Evolutionary conservation across 2,113 vertebrate species (phyloP).

Genomic region (Galbula dea): DNA sequence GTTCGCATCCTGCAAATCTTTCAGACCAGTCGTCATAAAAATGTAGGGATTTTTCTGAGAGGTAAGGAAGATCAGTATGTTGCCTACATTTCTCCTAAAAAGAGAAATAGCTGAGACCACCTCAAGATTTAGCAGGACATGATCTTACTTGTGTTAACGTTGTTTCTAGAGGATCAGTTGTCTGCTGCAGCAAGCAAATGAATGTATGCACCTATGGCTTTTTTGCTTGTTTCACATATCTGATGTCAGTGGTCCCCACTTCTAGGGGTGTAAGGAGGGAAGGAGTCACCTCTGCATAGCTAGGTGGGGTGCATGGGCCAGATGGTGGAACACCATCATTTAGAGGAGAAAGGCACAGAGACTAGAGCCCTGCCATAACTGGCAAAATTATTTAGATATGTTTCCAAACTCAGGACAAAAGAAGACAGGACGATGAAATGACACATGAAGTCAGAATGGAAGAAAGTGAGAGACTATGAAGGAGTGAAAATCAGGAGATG

Average conservation of each 20-base stretch:
- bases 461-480: background rate
- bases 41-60: conserved; percentile 39
- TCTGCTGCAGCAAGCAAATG: background rate
- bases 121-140: background rate
- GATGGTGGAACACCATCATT: background rate
- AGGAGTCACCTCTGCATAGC: background rate
- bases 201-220: background rate
- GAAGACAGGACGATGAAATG: background rate
- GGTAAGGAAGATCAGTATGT: background rate
- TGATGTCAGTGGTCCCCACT: background rate
- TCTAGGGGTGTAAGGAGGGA: background rate
- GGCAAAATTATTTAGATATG: background rate
- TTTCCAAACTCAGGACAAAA: background rate
- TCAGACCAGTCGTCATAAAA: conserved; percentile 38
- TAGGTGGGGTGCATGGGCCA: background rate
- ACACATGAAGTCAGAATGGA: background rate
- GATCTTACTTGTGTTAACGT: fast-evolving
- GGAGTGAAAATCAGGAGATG: background rate
- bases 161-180: background rate
- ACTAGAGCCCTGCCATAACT: background rate
- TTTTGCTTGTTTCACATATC: background rate
- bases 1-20: conserved; percentile 33
- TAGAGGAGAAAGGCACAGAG: background rate
- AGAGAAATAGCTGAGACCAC: background rate
- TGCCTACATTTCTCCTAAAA: background rate